Percentiles rank a stretch among this genome's conserved stretches.
phyloP scores from a whole-genome alignment of 2,888 invertebrate genomes.

The Brassicogethes aeneus region DNA sequence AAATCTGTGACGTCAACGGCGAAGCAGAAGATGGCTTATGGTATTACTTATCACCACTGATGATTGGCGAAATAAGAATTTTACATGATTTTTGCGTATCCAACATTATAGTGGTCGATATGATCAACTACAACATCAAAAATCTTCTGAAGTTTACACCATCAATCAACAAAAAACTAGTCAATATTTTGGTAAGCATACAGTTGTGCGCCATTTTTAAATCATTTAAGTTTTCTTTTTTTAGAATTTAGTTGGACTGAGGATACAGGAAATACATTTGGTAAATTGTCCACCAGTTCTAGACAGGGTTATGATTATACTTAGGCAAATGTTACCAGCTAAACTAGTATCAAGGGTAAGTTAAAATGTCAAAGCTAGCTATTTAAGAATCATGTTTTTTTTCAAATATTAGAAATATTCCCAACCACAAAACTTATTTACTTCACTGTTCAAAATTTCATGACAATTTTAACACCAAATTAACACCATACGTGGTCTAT shows the following conservation, averaged over 20 bases:
- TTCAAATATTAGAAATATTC: too few relatives aligned
- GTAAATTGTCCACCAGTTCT: slow-evolving; percentile 3
- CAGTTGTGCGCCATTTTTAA: too few relatives aligned
- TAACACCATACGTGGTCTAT: too few relatives aligned
- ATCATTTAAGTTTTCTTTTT: not conserved
- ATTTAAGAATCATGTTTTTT: too few relatives aligned
- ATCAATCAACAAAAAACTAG: slow-evolving; percentile 17
- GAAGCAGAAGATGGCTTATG: slow-evolving; percentile 17
- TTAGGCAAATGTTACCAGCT: not conserved
- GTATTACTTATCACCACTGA: slow-evolving; percentile 13
- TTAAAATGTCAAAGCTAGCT: too few relatives aligned
- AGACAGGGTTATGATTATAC: not conserved
- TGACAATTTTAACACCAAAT: too few relatives aligned
- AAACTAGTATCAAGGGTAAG: not conserved
- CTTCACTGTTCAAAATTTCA: too few relatives aligned
- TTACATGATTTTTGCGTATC: slow-evolving; percentile 18
- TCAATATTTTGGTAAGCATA: slow-evolving; percentile 20
- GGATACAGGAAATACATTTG: slow-evolving; percentile 10
- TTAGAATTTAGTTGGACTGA: slow-evolving; percentile 1
- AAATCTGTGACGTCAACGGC: slow-evolving; percentile 25
- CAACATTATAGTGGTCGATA: slow-evolving; percentile 20
- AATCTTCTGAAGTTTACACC: slow-evolving; percentile 24
- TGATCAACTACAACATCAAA: slow-evolving; percentile 13
- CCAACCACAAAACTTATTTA: too few relatives aligned
- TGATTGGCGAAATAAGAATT: slow-evolving; percentile 21